phyloP scores from a whole-genome alignment of 1,140 invertebrate species.

The Drosophila nebulosa region DNA sequence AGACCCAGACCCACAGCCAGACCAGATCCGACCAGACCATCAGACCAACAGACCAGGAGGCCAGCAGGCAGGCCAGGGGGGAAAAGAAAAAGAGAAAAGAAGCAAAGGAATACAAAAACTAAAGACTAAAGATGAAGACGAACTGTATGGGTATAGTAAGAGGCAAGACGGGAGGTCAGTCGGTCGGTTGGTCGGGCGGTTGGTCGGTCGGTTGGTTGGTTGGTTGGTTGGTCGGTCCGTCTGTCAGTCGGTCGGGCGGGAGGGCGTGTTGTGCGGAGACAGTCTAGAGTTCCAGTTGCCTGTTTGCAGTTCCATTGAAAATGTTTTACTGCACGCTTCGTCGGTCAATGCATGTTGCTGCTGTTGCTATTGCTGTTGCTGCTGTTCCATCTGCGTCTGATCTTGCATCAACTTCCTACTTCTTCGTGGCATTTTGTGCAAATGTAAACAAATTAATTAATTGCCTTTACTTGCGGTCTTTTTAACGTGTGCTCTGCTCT shows the following conservation, averaged over 20 bases:
- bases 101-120: conserved; percentile 7
- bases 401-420: conserved; percentile 75
- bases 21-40: not conserved
- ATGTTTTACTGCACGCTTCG: conserved; percentile 78
- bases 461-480: conserved; percentile 70
- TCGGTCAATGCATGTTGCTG: conserved; percentile 72
- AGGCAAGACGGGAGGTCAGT: conserved; percentile 7
- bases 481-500: conserved; percentile 23
- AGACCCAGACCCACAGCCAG: conserved; percentile 31
- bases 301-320: conserved; percentile 72
- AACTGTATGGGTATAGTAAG: not conserved
- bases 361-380: conserved; percentile 34
- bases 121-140: conserved; percentile 9
- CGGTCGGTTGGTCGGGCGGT: not conserved
- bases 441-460: conserved; percentile 80
- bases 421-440: conserved; percentile 65
- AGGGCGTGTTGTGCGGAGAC: not conserved
- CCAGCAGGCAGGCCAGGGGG: not conserved
- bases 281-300: conserved; percentile 34
- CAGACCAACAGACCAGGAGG: not conserved
- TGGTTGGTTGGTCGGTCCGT: not conserved
- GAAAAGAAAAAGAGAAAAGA: not conserved
- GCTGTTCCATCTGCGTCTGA: conserved; percentile 74
- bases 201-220: too few relatives aligned
- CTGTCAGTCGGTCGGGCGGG: not conserved